These are phyloP conservation scores for Athrips mouffetella DNA, from an alignment of 2,888 invertebrate genomes.

Conservation along the genomic window DNA sequence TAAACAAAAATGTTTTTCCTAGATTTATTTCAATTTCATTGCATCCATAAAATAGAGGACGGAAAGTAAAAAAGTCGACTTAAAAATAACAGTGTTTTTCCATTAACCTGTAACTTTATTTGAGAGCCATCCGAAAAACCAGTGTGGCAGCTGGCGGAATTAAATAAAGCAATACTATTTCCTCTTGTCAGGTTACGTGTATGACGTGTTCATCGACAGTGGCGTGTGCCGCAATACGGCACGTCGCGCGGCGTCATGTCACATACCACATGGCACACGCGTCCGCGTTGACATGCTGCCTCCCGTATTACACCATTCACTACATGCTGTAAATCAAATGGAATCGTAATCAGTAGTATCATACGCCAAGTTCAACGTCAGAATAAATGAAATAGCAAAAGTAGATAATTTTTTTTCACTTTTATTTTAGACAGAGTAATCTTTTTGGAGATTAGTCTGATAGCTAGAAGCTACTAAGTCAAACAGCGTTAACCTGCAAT, in stretches of 20 bases:
- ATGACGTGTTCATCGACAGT: constrained; percentile 54
- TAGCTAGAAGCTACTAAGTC: too few relatives aligned
- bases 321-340: constrained; percentile 5
- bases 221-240: constrained; percentile 23
- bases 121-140: constrained; percentile 23
- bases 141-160: constrained; percentile 42
- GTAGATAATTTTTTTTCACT: too few relatives aligned
- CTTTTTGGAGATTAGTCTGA: too few relatives aligned
- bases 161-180: constrained; percentile 68
- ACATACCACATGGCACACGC: neutral
- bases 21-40: neutral
- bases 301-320: constrained; percentile 7
- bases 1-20: neutral
- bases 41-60: neutral
- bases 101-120: constrained; percentile 17
- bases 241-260: constrained; percentile 8
- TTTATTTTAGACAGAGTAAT: too few relatives aligned
- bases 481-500: neutral
- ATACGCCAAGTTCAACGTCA: too few relatives aligned
- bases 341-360: too few relatives aligned
- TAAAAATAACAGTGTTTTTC: constrained; percentile 19
- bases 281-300: constrained; percentile 21
- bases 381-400: too few relatives aligned
- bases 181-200: constrained; percentile 52
- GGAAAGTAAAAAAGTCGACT: neutral